Evolutionary conservation across 2,113 vertebrate genomes (phyloP), one percentile per base, ranked within the genome.

Genomic region (Phrynosoma blainvillii): DNA sequence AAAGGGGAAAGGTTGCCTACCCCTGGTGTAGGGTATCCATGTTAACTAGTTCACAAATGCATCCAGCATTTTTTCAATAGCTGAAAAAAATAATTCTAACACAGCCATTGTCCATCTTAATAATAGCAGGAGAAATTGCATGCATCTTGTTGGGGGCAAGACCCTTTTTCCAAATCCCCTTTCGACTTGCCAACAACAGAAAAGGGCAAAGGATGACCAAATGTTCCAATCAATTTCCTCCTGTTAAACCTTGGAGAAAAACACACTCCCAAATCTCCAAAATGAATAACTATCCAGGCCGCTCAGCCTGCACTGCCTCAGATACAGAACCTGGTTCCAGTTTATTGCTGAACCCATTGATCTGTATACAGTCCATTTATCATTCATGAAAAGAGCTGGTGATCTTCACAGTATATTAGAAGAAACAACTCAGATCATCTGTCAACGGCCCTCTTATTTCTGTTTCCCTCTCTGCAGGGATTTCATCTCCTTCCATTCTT

Each of bases 381-480:
- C 98, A 98, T 98, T 98, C 97, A 98, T 97, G 96, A 98, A 98
- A 98, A 97, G 97, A 98, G 97, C 96, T 97, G 97, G 97, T 98
- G 97, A 98, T 98, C 97, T 97, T 98, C 98, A 98, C 97, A 98
- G 97, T 98, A 96, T 98, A 98, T 98, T 97, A 98, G 97, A 98
- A 98, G 97, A 97, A 98, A 98, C 97, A 98, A 97, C 97, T 97
- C 96, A 97, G 97, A 98, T 98, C 97, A 98, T 98, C 97, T 98
- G 97, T 98, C 97, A 98, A 97, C 96, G 95, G 97, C 96, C 96
- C 96, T 97, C 97, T 98, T 97, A 97, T 97, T 98, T 97, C 98
- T 97, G 97, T 96, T 98, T 97, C 97, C 97, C 96, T 97, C 97
- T 98, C 97, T 96, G 96, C 89, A 82, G 97, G 97, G 97, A 98